phyloP scores from a whole-genome alignment of 2,888 invertebrate genomes.

The Phlogophora meticulosa region DNA sequence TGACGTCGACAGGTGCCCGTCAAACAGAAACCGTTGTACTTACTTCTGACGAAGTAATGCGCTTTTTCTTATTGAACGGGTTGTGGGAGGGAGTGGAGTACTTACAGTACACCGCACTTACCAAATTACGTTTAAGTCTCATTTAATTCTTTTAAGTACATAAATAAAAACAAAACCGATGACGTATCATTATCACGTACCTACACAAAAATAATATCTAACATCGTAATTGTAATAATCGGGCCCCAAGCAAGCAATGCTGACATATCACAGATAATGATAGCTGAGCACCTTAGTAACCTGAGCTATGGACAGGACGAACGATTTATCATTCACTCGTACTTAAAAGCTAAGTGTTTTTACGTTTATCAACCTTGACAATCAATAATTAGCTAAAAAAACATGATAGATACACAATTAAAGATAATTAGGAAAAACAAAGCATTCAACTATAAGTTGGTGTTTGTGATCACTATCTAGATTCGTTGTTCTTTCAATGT shows the following conservation, averaged over 20 bases:
- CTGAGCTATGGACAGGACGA: slow-evolving; percentile 4
- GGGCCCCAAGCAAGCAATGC: slow-evolving; percentile 33
- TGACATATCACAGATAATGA: slow-evolving; percentile 27
- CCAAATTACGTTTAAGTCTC: too few species aligned
- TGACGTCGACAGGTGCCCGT: too few species aligned
- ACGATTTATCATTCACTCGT: slow-evolving; percentile 5
- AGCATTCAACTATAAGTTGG: not conserved
- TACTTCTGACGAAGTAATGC: too few species aligned
- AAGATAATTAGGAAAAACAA: slow-evolving; percentile 46
- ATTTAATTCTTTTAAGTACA: not conserved
- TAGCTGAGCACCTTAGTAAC: slow-evolving; percentile 16
- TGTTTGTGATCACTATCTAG: slow-evolving; percentile 18
- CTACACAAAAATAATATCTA: slow-evolving; percentile 6
- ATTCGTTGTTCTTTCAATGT: slow-evolving; percentile 12
- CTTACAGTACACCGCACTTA: too few species aligned
- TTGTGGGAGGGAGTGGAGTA: too few species aligned
- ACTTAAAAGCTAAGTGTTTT: slow-evolving; percentile 40
- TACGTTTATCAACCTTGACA: slow-evolving; percentile 16
- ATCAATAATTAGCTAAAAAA: slow-evolving; percentile 43
- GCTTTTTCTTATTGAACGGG: too few species aligned
- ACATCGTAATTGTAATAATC: slow-evolving; percentile 35
- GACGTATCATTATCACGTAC: slow-evolving; percentile 12
- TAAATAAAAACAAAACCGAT: slow-evolving; percentile 27
- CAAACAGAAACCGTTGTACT: too few species aligned
- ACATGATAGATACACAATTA: slow-evolving; percentile 12